phyloP scores from a whole-genome alignment of 2,797 vertebrate species.

The Gadopsis bispinosus region DNA sequence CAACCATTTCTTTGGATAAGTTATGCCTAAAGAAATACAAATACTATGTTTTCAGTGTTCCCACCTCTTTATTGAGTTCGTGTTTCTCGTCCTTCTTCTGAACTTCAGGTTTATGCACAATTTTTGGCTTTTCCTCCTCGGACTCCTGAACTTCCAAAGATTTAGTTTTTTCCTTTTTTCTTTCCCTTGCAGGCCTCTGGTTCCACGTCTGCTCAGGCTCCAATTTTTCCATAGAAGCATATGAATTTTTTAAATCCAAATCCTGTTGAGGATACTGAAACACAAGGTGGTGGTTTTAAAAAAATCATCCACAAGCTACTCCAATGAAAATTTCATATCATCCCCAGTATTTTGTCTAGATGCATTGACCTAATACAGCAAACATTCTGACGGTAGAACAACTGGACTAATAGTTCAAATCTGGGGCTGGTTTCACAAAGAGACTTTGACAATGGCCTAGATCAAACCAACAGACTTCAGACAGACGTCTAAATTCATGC shows the following conservation, averaged over 20 bases:
- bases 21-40: background rate
- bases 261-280: slow-evolving; percentile 58
- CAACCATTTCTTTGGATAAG: background rate
- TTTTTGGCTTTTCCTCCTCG: slow-evolving; percentile 29
- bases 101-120: slow-evolving; percentile 1
- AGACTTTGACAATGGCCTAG: background rate
- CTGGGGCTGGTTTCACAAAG: background rate
- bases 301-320: background rate
- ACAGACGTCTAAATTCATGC: background rate
- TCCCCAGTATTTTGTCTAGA: background rate
- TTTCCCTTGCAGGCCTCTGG: slow-evolving; percentile 57
- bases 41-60: background rate
- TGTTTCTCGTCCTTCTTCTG: slow-evolving; percentile 21
- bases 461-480: background rate
- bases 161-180: slow-evolving; percentile 50
- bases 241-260: slow-evolving; percentile 74
- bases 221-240: slow-evolving; percentile 59
- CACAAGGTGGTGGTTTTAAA: slow-evolving; percentile 2
- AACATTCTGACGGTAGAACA: background rate
- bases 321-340: no score
- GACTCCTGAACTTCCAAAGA: slow-evolving; percentile 9
- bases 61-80: slow-evolving; percentile 48
- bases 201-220: slow-evolving; percentile 55
- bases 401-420: background rate
- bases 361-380: background rate